Evolutionary conservation across 2,113 vertebrate species (phyloP), one percentile per base, ranked within the genome.

Genomic region (Chamaetylas fuelleborni): DNA sequence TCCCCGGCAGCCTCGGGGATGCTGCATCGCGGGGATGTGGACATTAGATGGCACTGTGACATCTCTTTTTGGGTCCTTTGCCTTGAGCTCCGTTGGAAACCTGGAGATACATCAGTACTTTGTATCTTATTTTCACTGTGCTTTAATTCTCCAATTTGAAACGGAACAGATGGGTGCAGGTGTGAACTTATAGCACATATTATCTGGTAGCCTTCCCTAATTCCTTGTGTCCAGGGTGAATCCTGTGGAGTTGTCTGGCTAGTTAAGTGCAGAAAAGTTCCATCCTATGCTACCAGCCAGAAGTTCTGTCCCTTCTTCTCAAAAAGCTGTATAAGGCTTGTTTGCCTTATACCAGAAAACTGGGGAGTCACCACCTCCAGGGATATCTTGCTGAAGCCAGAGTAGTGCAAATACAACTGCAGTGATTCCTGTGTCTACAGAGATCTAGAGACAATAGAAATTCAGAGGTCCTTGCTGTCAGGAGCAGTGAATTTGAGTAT

Each of bases 41-140:
- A 84, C 97, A 85, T 86, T 91, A 97, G 96, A 92, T 97, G 97
- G 95, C 96, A 95, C 56, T 95, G 69, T 73, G 88, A 62, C 79
- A 94, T 65, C 76, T 92, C 56, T 84, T 81, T 93, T 86, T 69
- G 76, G 22, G 28, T 43, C 36, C 24, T 90, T 53, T 8, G 8
- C 23, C 38, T 78, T 15, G 19, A 33, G 20, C 53, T 23, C 42
- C 36, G 1, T 33, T 14, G 54, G 45, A 28, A 77, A 6, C 33
- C 14, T 29, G 60, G 19, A 8, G 24, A 33, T 34, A n/a, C 38
- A 62, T 12, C 20, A 36, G 3, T 29, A 2, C 8, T 74, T 29
- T 15, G 12, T 43, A 22, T 45, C 17, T 61, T 81, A 5, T 92
- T 87, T 77, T 65, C 42, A 10, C 34, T 71, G 1, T n/a, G 19